Evolutionary conservation across 1,140 invertebrate species (phyloP), one percentile per base, ranked within the genome.

Genomic region (Theocolax elegans): DNA sequence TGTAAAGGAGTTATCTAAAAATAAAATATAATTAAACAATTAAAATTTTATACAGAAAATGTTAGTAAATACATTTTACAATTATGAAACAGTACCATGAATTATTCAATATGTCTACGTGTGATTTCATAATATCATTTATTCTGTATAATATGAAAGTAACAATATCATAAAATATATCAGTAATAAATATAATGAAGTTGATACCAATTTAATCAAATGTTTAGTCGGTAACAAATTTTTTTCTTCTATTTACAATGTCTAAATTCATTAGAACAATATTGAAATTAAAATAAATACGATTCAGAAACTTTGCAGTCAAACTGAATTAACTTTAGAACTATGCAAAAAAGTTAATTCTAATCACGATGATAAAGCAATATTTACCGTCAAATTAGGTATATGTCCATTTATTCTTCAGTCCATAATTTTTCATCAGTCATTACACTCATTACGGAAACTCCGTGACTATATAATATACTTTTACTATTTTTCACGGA

Each of bases 381-480:
- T 54, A 65, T 54, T 65, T 54, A 54, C 38, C 49, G 38, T 65
- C 49, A 44, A 42, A 21, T 17, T 15, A 19, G 38, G 7, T 6
- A 40, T 63, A 21, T 48, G 23, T 38, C 15, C 31, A 53, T 64
- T 35, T 53, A 64, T 35, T 40, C 51, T 25, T 64, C 40, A 54
- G 2, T 23, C 15, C 1, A 44, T n/a, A n/a, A 9, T 42, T 44
- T 65, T 64, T 65, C 15, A n/a, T 40, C 17, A 51, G 35, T 53
- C 35, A 53, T 53, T 13, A 29, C 10, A 4, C 31, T 35, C 31
- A n/a, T n/a, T n/a, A 27, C 51, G 51, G 25, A 53, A 3, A 25
- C 31, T 31, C 15, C 27, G 27, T 54, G 31, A 53, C 51, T 53
- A 15, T 53, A 25, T n/a, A n/a, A n/a, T n/a, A n/a, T n/a, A n/a